Conservation (phyloP, 2,797 vertebrate species). For the Phyllotis vaccarum region DNA sequence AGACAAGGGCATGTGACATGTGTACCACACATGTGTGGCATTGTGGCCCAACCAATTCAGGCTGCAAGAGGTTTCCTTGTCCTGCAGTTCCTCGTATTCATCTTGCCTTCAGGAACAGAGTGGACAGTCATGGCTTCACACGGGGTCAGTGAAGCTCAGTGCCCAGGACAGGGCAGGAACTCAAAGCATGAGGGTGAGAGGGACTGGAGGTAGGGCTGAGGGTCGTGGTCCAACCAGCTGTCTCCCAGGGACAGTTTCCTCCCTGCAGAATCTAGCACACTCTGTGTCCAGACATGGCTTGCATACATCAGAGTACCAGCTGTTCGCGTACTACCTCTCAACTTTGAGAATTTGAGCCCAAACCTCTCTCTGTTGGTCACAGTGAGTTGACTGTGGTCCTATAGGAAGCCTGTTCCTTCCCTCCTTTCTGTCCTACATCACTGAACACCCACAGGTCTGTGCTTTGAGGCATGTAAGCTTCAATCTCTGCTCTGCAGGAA, state of each 20-base stretch:
- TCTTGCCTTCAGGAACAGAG: constrained; percentile 82
- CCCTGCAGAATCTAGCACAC: not conserved
- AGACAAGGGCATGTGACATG: constrained; percentile 85
- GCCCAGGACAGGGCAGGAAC: not conserved
- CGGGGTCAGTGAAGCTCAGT: not conserved
- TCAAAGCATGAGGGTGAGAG: not conserved
- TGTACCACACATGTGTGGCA: constrained; percentile 69
- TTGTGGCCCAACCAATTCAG: constrained; percentile 77
- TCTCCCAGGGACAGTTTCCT: not conserved
- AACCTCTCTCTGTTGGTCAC: not conserved
- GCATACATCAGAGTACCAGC: not conserved
- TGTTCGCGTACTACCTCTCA: not conserved
- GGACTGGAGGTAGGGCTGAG: not conserved
- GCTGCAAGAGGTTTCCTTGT: constrained; percentile 80
- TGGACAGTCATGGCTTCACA: not conserved
- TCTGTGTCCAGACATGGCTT: not conserved
- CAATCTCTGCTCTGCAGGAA: not conserved
- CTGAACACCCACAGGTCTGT: not conserved
- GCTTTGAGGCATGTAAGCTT: not conserved
- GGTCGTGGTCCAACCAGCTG: not conserved
- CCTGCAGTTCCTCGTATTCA: constrained; percentile 73
- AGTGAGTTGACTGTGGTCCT: not conserved
- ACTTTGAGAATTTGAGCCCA: not conserved
- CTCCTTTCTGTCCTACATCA: not conserved
- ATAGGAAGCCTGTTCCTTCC: not conserved